Evolutionary conservation across 2,888 invertebrate species (phyloP), one percentile per base, ranked within the genome.

Genomic region (Volucella bombylans): DNA sequence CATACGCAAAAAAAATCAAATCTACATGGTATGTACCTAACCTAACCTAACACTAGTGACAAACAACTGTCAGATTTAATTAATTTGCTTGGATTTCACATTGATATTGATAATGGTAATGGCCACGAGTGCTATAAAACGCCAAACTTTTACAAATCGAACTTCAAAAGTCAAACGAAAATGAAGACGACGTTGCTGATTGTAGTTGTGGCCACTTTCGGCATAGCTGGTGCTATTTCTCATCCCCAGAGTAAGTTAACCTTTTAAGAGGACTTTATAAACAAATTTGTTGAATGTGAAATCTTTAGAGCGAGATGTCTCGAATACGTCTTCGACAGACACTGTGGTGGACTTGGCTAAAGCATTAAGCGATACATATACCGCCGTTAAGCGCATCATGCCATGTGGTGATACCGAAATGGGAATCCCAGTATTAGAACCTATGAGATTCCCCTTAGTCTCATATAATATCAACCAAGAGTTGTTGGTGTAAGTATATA

Each of bases 371-470:
- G 31, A 59, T 8, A n/a, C 41, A 54, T 43, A 81, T 4, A 18
- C 18, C 18, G 47, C 89, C 12, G 87, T 89, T 59, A 86, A 87
- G 67, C 81, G 82, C 8, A 87, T 89, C 45, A 86, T 89, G 65
- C 89, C 89, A 9, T 90, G 89, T 47, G 90, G 90, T 31, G 89
- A 87, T 68, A 39, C 88, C 1, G 38, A 87, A 0, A 59, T 87
- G 4, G 41, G 83, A 2, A 81, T 90, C 9, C 90, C 90, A 0
- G 68, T 69, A 4, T 39, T 90, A 79, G 88, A 87, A 2, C 90
- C 90, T 0, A 43, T 87, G n/a, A 8, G 76, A 3, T 4, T 52
- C 8, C 45, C 76, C 10, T 52, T 54, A 2, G 15, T 76, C 1
- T 43, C 67, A 9, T 38, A 68, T 31, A 38, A 67, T 11, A 59